Conservation (phyloP, 2,888 invertebrate species). For the Ctenicera cuprea region DNA sequence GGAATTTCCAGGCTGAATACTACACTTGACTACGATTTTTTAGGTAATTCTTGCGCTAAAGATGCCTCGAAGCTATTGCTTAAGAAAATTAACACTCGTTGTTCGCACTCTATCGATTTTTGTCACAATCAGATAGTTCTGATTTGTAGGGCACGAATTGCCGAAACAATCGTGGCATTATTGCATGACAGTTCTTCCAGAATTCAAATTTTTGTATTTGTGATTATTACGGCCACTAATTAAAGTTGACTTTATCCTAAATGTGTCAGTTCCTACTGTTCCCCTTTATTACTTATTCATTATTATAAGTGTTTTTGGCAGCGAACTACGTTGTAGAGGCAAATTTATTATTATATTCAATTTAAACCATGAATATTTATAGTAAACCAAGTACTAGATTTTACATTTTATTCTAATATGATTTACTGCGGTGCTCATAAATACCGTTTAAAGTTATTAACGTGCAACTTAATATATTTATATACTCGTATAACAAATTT, state of each 20-base stretch:
- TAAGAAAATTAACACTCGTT: too few species aligned
- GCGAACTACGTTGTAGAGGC: constrained; percentile 21
- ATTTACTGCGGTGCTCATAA: constrained; percentile 37
- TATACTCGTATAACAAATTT: too few species aligned
- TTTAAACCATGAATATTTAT: constrained; percentile 48
- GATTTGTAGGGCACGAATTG: too few species aligned
- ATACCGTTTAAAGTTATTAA: constrained; percentile 25
- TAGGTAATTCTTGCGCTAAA: too few species aligned
- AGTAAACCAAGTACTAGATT: constrained; percentile 6
- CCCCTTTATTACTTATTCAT: background rate
- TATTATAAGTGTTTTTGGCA: constrained; percentile 35
- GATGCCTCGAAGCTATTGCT: too few species aligned
- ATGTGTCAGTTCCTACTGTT: constrained; percentile 4
- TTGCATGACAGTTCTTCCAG: too few species aligned
- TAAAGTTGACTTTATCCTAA: background rate
- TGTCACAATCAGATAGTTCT: too few species aligned
- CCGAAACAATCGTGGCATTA: too few species aligned
- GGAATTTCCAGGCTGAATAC: too few species aligned
- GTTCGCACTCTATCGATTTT: too few species aligned
- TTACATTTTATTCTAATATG: constrained; percentile 42
- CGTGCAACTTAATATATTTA: constrained; percentile 20
- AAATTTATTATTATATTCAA: constrained; percentile 48
- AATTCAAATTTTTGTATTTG: background rate
- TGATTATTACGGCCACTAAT: background rate
- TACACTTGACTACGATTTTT: too few species aligned